Evolutionary conservation across 53 echinoderm and acorn worm genomes (phyloP).

Genomic region (Holothuria leucospilota): DNA sequence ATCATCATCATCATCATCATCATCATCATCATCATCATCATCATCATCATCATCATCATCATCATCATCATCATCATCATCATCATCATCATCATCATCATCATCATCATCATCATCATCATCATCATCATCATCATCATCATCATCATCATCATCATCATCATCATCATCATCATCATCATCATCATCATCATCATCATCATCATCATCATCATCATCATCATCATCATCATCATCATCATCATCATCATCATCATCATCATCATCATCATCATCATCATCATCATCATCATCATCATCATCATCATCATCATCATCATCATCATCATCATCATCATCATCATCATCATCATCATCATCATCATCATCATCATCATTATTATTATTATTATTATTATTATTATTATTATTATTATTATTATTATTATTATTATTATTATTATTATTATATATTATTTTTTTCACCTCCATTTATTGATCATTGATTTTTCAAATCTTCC

Average conservation of each 20-base stretch:
- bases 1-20: no score
- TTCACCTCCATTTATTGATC: no score
- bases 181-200: constrained; percentile 11
- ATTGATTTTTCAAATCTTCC: no score
- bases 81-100: no score
- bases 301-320: neutral
- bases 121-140: neutral
- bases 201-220: constrained; percentile 18
- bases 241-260: constrained; percentile 18
- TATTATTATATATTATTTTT: no score
- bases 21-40: no score
- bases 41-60: no score
- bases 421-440: no score
- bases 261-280: neutral
- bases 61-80: no score
- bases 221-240: no score
- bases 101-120: no score
- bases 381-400: neutral
- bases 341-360: neutral
- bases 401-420: no score
- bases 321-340: neutral
- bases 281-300: neutral
- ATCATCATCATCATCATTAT: neutral
- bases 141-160: neutral
- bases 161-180: neutral